Evolutionary conservation across 2,113 vertebrate species (phyloP).

Genomic region (Monopterus albus): DNA sequence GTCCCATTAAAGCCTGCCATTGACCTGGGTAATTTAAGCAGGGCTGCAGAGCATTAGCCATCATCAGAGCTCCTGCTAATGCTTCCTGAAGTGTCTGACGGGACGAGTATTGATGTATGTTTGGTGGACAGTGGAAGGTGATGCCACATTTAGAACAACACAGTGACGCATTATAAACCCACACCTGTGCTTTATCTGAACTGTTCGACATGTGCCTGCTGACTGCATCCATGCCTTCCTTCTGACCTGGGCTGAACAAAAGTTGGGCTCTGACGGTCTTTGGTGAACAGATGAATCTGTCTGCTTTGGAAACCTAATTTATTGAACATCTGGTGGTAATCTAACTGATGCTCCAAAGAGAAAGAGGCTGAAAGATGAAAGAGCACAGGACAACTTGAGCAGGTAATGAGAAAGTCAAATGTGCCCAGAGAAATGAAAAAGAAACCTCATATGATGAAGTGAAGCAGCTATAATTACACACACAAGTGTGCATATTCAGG

Average conservation of each 20-base stretch:
- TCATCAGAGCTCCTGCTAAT: conserved; percentile 50
- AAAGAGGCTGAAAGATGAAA: neutral
- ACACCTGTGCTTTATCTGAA: neutral
- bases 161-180: neutral
- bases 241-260: neutral
- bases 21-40: conserved; percentile 66
- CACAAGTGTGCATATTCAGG: neutral
- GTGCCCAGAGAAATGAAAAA: conserved; percentile 30
- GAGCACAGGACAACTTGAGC: neutral
- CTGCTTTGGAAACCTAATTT: neutral
- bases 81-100: conserved; percentile 35
- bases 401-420: neutral
- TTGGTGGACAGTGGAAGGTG: conserved; percentile 1
- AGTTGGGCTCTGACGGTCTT: neutral
- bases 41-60: conserved; percentile 51
- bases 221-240: neutral
- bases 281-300: neutral
- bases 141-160: neutral
- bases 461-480: neutral
- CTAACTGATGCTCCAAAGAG: neutral
- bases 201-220: neutral
- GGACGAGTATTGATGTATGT: neutral
- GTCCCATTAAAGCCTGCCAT: conserved; percentile 59
- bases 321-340: neutral
- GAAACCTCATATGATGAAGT: conserved; percentile 8